Base-by-base conservation (phyloP, 2,797 vertebrate species). In the Typhlichthys eigenmanni region DNA sequence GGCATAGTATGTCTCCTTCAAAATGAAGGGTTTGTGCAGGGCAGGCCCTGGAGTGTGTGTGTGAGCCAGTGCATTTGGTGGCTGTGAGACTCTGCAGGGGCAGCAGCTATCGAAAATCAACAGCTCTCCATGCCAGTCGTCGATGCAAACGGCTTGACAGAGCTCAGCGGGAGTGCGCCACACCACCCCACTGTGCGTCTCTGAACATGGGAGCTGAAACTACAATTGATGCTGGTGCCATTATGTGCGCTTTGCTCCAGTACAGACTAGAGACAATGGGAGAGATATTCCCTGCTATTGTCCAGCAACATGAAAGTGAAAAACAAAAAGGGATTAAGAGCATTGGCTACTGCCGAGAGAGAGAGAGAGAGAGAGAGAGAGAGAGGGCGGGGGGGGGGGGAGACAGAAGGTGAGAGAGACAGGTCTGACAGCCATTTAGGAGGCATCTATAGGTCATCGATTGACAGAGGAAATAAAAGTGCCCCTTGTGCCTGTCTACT, bases 381-480 rank as follows among this genome's bases (percentile, higher is more conserved):
- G 16, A 1, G 16, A n/a, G n/a, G n/a, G n/a, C n/a, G 50, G 24
- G 47, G 16, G 48, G 5, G 9, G 3, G 47, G 16, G 47, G 14
- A 24, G 12, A 8, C 4, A 34, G 16, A 14, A 4, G 55, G 32
- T 24, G 9, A 3, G 56, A 0, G 6, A 16, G 64, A 64, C 47
- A 14, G 66, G 13, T 52, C 46, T 61, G 67, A 72, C 76, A 72
- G 70, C 48, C 16, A 13, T 55, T 57, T 69, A 52, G 13, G 51
- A 52, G 50, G 16, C 13, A 48, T 11, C 49, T 9, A 66, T 58
- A 63, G n/a, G 0, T 63, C 57, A 79, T 79, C 72, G 58, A 75
- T 74, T 69, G 63, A 67, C 66, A 38, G 71, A 74, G 75, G 17
- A 72, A 83, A 81, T 58, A 55, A 70, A 66, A 74, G 66, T 62